Evolutionary conservation across 1,140 invertebrate genomes (phyloP).

Genomic region (Brachionus rubens): DNA sequence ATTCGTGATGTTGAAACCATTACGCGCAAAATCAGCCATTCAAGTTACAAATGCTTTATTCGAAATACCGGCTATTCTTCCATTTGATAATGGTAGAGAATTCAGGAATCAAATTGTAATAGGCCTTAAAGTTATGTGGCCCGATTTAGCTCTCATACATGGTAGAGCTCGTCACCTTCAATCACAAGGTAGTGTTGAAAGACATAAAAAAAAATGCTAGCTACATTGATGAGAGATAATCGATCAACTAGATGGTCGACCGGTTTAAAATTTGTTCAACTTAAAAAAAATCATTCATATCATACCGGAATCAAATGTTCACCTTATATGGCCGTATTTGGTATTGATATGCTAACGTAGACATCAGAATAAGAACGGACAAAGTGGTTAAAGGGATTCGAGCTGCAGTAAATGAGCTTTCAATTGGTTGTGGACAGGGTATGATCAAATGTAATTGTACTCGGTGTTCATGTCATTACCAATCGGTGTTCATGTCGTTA

Average conservation of each 20-base stretch:
- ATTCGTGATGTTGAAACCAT: no score
- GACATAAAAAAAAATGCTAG: conserved; percentile 46
- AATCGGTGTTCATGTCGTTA: no score
- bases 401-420: no score
- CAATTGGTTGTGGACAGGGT: no score
- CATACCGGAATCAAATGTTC: not conserved
- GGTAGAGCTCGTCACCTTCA: conserved; percentile 50
- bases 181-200: conserved; percentile 49
- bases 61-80: conserved; percentile 53
- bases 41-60: no score
- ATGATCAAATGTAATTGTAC: no score
- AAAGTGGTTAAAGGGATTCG: no score
- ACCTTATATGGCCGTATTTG: not conserved
- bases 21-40: no score
- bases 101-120: conserved; percentile 48
- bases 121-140: conserved; percentile 41
- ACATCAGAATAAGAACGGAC: no score
- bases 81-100: conserved; percentile 57
- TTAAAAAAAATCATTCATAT: not conserved
- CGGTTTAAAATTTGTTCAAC: not conserved
- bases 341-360: not conserved
- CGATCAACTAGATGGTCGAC: not conserved
- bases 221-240: not conserved
- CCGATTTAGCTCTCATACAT: conserved; percentile 48
- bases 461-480: no score